These are phyloP conservation scores for Lepilemur ruficaudatus DNA, from an alignment of 2,797 vertebrate species.

Conservation along the genomic window DNA sequence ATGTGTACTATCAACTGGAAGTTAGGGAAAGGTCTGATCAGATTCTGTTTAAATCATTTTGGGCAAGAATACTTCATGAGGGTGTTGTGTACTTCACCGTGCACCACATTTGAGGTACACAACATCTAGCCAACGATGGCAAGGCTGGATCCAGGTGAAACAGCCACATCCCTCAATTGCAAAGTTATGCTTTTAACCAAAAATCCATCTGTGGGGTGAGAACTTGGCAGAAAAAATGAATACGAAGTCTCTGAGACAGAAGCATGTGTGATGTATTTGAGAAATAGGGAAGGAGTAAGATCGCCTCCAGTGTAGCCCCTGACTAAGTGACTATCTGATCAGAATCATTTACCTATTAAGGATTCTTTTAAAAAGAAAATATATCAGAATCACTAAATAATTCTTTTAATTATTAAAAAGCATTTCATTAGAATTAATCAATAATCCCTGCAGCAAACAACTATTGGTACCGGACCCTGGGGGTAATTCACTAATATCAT, in stretches of 20 bases:
- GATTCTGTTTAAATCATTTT: not conserved
- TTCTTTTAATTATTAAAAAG: not conserved
- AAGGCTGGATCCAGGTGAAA: not conserved
- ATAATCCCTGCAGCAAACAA: not conserved
- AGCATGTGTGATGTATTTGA: not conserved
- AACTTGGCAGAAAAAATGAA: not conserved
- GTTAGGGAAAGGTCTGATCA: not conserved
- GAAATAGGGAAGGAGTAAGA: not conserved
- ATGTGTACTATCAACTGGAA: not conserved
- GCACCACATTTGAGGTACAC: not conserved
- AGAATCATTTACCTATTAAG: not conserved
- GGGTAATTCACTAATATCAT: not conserved
- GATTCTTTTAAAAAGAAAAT: not conserved
- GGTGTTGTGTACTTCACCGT: not conserved
- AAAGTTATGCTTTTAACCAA: not conserved
- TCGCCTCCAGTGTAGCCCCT: not conserved
- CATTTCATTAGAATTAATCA: not conserved
- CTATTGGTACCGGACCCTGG: not conserved
- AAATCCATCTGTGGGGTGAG: not conserved
- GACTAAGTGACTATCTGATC: not conserved
- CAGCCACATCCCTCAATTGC: not conserved
- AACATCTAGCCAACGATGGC: not conserved
- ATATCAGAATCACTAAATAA: not conserved
- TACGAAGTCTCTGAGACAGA: not conserved
- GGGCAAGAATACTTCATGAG: not conserved